phyloP scores from a whole-genome alignment of 2,888 invertebrate species.

The Frankliniella intonsa region DNA sequence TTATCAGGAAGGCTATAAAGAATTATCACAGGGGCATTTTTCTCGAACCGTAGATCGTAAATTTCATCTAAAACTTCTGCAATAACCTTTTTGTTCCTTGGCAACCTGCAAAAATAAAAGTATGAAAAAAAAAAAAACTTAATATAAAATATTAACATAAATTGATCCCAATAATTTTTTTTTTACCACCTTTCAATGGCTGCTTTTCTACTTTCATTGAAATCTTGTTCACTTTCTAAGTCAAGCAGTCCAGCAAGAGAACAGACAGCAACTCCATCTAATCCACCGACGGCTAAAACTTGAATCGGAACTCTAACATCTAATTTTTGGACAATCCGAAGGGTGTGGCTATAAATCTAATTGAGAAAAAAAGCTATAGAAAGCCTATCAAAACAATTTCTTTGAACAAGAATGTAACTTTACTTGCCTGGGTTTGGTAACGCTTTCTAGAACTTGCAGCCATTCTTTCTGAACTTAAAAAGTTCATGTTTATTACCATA shows the following conservation, averaged over 20 bases:
- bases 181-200: not conserved
- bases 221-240: conserved; percentile 15
- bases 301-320: not conserved
- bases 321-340: not conserved
- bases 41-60: not conserved
- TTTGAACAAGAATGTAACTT: conserved; percentile 37
- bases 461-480: conserved; percentile 62
- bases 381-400: not conserved
- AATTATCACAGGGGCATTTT: conserved; percentile 20
- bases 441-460: conserved; percentile 60
- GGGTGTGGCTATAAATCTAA: not conserved
- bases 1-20: conserved; percentile 13
- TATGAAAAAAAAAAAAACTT: not conserved
- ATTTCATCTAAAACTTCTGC: conserved; percentile 6
- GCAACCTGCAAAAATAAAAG: not conserved
- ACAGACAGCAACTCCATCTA: not conserved
- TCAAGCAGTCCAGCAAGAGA: conserved; percentile 7
- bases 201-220: not conserved
- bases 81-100: not conserved
- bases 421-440: conserved; percentile 63
- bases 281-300: not conserved
- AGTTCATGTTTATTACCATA: conserved; percentile 53
- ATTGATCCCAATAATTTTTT: not conserved
- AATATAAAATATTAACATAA: not conserved
- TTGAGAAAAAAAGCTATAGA: not conserved